Percentiles rank a stretch among this genome's conserved stretches.
Evolutionary conservation across 2,113 vertebrate species (phyloP).

Genomic region (Cairina moschata): DNA sequence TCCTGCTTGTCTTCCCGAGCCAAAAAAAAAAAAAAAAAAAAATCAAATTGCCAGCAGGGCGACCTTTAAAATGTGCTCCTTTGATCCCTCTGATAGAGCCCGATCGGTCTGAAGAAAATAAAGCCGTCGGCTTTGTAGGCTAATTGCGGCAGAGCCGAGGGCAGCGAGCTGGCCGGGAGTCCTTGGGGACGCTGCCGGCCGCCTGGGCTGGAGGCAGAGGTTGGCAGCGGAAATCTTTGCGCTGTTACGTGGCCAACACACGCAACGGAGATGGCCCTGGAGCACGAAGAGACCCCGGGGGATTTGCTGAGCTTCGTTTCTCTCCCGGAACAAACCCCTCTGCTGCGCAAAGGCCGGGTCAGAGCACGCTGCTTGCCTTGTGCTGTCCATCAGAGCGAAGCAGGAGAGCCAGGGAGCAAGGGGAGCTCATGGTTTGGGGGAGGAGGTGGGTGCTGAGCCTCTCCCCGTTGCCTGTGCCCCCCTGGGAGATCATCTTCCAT

Average conservation of each 20-base stretch:
- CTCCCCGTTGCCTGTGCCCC: fast-evolving
- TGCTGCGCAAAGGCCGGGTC: fast-evolving
- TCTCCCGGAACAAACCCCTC: neutral
- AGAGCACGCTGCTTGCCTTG: neutral
- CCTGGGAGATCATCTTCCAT: fast-evolving
- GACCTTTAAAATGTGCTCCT: neutral
- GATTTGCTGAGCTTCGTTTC: neutral
- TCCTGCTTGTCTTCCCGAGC: neutral
- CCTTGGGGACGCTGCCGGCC: neutral
- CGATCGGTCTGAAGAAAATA: neutral
- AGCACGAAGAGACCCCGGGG: neutral
- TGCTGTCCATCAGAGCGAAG: neutral
- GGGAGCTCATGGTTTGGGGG: fast-evolving
- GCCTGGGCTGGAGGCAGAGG: neutral
- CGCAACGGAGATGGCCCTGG: neutral
- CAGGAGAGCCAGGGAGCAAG: neutral
- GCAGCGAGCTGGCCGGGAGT: neutral
- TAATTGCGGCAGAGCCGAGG: neutral
- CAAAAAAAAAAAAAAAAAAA: neutral
- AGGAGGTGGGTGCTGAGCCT: neutral
- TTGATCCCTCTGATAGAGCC: neutral
- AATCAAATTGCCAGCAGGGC: neutral
- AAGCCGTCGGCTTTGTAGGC: neutral
- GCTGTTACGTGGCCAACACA: neutral
- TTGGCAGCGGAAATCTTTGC: fast-evolving